phyloP scores from a whole-genome alignment of 2,888 invertebrate species.

The Carpatolechia fugitivella region DNA sequence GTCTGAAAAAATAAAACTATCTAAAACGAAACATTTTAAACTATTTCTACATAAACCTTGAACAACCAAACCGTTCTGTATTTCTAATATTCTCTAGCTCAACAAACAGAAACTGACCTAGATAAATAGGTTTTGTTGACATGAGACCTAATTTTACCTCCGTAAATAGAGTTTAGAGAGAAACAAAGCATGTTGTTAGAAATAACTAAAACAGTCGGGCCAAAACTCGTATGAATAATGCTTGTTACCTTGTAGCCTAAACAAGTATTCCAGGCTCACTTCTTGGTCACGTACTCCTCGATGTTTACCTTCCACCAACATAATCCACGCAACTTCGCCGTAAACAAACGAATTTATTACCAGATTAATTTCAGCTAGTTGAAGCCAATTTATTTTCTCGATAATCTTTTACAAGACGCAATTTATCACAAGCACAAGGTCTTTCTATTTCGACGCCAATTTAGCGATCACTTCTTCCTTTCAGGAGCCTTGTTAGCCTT shows the following conservation, averaged over 20 bases:
- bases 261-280: constrained; percentile 18
- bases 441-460: constrained; percentile 3
- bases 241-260: constrained; percentile 11
- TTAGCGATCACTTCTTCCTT: constrained; percentile 4
- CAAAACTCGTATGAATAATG: constrained; percentile 3
- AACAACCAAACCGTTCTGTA: too few species aligned
- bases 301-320: constrained; percentile 12
- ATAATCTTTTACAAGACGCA: constrained; percentile 24
- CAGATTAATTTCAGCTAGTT: constrained; percentile 30
- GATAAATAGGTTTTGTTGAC: background rate
- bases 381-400: constrained; percentile 28
- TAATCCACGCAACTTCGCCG: constrained; percentile 21
- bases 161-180: background rate
- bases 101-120: background rate
- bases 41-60: too few species aligned
- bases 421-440: constrained; percentile 11
- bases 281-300: constrained; percentile 20
- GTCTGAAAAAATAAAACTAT: too few species aligned
- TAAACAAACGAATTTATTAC: constrained; percentile 37
- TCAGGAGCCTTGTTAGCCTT: background rate
- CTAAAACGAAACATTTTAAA: too few species aligned
- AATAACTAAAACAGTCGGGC: background rate
- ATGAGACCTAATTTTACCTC: background rate
- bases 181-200: background rate
- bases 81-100: too few species aligned